Evolutionary conservation across 2,888 invertebrate genomes (phyloP), one percentile per base, ranked within the genome.

Genomic region (Geophilus truncorum): DNA sequence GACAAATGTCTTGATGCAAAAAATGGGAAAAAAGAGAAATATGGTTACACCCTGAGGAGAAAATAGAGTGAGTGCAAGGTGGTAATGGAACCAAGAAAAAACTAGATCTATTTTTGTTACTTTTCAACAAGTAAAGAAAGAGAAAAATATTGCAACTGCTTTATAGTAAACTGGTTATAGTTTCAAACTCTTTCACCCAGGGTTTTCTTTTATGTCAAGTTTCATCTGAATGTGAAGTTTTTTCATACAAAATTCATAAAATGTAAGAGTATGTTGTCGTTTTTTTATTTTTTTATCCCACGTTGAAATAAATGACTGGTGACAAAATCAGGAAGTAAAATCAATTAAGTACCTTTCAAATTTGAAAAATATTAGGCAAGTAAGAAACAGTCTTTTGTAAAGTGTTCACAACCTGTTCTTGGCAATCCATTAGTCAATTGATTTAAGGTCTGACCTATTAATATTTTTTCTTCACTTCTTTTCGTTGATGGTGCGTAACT

Each of bases 341-440:
- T 62, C 62, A 62, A 62, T 62, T 62, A 62, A 5, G 62, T 28
- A 25, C 28, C 62, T 23, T 62, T 25, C 62, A 62, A 62, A 18
- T 62, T 62, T 62, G 62, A 62, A 62, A 62, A 62, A 62, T 62
- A 62, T 62, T 12, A n/a, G n/a, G 62, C 62, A 15, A 23, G 6
- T 9, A 2, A 7, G 23, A 10, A 62, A 28, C 62, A 62, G 12
- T 23, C 25, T 45, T 62, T 62, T 62, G 62, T 62, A 62, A 62
- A 62, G 25, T 62, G 62, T 62, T 62, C 62, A 62, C 62, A 62
- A 62, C 62, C 62, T 62, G 62, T 62, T 25, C 4, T 25, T 62
- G 62, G 62, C 62, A 62, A 62, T 62, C 62, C 25, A 62, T 62
- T 62, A 62, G 62, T 62, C 62, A 62, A 62, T 62, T 62, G 62